Evolutionary conservation across 64 coral and sea anemone species (phyloP).

Genomic region (Montipora cactus): DNA sequence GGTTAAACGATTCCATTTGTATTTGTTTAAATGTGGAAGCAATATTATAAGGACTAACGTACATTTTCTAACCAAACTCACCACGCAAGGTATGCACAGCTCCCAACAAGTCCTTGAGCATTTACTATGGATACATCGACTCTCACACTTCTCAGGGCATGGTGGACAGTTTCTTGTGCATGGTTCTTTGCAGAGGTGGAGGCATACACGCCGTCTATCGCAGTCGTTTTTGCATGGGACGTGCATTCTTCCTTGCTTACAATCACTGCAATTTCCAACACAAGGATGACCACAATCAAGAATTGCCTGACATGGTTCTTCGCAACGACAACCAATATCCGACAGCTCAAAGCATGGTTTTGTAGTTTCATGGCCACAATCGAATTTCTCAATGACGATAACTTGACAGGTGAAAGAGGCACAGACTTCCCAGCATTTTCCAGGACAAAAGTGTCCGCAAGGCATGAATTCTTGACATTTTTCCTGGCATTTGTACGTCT

Average conservation of each 20-base stretch:
- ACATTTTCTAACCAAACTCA: not conserved
- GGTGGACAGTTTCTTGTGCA: slow-evolving; percentile 76
- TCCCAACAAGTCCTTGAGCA: slow-evolving; percentile 52
- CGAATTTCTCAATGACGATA: slow-evolving; percentile 14
- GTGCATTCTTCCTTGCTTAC: slow-evolving; percentile 71
- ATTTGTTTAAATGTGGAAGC: not conserved
- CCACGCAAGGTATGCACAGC: slow-evolving; percentile 47
- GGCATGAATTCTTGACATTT: slow-evolving; percentile 28
- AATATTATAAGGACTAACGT: not conserved
- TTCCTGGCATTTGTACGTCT: slow-evolving; percentile 27
- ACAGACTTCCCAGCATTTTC: slow-evolving; percentile 45
- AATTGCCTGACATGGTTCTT: slow-evolving; percentile 47
- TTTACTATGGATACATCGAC: slow-evolving; percentile 60
- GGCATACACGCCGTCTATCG: slow-evolving; percentile 47
- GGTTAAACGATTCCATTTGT: no score
- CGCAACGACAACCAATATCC: slow-evolving; percentile 1
- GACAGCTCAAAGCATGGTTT: slow-evolving; percentile 55
- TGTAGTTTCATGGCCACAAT: slow-evolving; percentile 55
- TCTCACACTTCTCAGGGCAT: slow-evolving; percentile 62
- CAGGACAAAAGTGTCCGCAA: slow-evolving; percentile 57
- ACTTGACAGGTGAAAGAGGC: slow-evolving; percentile 6
- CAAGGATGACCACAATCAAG: slow-evolving; percentile 62
- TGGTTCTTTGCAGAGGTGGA: slow-evolving; percentile 63
- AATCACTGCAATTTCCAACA: slow-evolving; percentile 39
- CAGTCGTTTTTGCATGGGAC: slow-evolving; percentile 47